Evolutionary conservation across 2,113 vertebrate species (phyloP).

Genomic region (Rhea pennata): DNA sequence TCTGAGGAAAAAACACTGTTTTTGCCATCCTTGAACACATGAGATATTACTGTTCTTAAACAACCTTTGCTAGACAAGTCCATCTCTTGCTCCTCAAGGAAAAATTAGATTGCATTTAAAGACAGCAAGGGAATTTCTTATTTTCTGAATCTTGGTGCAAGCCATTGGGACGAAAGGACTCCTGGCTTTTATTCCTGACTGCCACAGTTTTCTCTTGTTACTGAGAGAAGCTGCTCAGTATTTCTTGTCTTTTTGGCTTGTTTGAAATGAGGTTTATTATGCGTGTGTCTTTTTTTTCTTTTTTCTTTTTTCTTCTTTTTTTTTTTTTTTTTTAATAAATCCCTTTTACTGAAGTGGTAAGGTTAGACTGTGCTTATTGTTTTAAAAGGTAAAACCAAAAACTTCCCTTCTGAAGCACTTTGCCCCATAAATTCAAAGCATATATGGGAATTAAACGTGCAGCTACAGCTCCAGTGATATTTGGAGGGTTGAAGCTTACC

Average conservation of each 20-base stretch:
- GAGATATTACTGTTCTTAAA: neutral
- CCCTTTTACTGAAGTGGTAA: neutral
- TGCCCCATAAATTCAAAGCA: too few relatives aligned
- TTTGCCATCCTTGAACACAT: neutral
- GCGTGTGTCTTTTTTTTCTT: too few relatives aligned
- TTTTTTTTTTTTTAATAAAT: neutral
- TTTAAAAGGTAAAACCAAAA: neutral
- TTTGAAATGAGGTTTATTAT: neutral
- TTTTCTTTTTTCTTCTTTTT: too few relatives aligned
- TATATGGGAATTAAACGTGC: too few relatives aligned
- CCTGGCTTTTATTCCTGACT: neutral
- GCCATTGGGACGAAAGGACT: neutral
- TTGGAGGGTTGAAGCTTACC: too few relatives aligned
- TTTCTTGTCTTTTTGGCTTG: neutral
- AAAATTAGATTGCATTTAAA: neutral
- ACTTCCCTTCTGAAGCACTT: too few relatives aligned
- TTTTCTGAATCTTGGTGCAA: neutral
- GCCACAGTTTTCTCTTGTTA: neutral
- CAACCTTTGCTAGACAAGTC: neutral
- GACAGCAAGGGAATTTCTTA: neutral
- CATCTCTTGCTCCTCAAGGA: neutral
- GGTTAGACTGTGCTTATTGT: neutral
- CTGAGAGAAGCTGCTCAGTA: neutral
- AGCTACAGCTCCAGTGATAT: too few relatives aligned
- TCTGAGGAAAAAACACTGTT: neutral